A percentile compares a stretch with the other conserved stretches of the same genome.
Evolutionary conservation across 2,888 invertebrate species (phyloP).

Genomic region (Alsophila aescularia): DNA sequence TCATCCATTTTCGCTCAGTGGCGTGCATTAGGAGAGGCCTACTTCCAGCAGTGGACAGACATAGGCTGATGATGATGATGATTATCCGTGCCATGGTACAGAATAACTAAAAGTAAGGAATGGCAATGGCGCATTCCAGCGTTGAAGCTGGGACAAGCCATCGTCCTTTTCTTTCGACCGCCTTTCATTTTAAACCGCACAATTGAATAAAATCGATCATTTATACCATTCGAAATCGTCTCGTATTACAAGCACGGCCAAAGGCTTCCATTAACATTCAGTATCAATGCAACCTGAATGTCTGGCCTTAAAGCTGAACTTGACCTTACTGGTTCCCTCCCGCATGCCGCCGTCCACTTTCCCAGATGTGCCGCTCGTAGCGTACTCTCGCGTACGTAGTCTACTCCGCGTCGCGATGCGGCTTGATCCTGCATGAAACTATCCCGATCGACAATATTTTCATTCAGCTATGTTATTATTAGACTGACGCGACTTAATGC

Average conservation of each 20-base stretch:
- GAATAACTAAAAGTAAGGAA: no score
- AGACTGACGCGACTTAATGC: constrained; percentile 39
- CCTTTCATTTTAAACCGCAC: constrained; percentile 10
- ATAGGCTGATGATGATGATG: no score
- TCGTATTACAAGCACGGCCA: constrained; percentile 36
- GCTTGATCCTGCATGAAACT: constrained; percentile 17
- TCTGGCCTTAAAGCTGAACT: constrained; percentile 61
- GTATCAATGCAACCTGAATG: constrained; percentile 41
- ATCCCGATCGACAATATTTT: constrained; percentile 19
- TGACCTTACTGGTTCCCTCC: constrained; percentile 69
- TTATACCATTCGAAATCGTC: constrained; percentile 21
- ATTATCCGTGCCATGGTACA: no score
- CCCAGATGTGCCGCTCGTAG: constrained; percentile 49
- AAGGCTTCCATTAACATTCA: constrained; percentile 42
- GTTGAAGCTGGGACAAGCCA: no score
- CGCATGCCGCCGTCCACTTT: constrained; percentile 57
- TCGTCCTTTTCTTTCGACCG: background rate
- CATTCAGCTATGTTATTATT: constrained; percentile 39
- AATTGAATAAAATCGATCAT: constrained; percentile 7
- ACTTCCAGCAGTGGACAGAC: no score
- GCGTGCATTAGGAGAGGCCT: no score
- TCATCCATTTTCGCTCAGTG: no score
- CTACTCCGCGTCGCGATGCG: constrained; percentile 30
- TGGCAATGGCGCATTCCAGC: no score
- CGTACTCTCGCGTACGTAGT: constrained; percentile 33